Evolutionary conservation across 1,140 invertebrate species (phyloP).

Genomic region (Leptestheria dahalacensis): DNA sequence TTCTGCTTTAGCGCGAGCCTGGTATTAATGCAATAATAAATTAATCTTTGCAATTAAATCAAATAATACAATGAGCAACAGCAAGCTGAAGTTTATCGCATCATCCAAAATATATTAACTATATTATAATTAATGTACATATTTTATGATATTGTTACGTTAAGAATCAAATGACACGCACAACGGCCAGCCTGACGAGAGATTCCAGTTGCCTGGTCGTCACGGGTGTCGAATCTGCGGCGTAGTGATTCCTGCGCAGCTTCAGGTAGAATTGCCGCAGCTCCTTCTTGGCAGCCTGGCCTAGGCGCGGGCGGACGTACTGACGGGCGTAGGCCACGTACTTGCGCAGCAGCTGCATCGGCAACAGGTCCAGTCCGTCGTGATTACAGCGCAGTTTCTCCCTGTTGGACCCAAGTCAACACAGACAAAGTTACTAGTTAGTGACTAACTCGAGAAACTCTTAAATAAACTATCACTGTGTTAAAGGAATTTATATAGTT

Average conservation of each 20-base stretch:
- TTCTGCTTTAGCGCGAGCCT: constrained; percentile 73
- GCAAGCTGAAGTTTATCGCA: no score
- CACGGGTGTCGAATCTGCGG: constrained; percentile 46
- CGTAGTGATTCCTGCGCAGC: constrained; percentile 49
- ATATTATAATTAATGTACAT: no score
- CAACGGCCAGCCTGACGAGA: constrained; percentile 69
- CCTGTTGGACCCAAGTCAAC: constrained; percentile 32
- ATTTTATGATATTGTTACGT: no score
- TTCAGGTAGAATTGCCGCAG: constrained; percentile 71
- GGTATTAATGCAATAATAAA: constrained; percentile 16
- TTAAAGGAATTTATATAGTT: no score
- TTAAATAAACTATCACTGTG: no score
- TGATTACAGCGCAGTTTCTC: constrained; percentile 43
- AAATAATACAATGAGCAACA: no score
- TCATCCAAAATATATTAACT: no score
- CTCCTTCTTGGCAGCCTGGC: constrained; percentile 44
- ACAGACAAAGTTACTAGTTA: no score
- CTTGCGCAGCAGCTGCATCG: constrained; percentile 48
- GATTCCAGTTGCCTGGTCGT: constrained; percentile 76
- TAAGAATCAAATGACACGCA: no score
- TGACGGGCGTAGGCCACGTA: constrained; percentile 83
- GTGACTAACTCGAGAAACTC: no score
- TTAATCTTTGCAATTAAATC: no score
- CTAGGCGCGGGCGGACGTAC: constrained; percentile 69
- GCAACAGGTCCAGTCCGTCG: constrained; percentile 41